Base-by-base conservation (phyloP, 2,113 vertebrate species). In the Brachyhypopomus occidentalis region DNA sequence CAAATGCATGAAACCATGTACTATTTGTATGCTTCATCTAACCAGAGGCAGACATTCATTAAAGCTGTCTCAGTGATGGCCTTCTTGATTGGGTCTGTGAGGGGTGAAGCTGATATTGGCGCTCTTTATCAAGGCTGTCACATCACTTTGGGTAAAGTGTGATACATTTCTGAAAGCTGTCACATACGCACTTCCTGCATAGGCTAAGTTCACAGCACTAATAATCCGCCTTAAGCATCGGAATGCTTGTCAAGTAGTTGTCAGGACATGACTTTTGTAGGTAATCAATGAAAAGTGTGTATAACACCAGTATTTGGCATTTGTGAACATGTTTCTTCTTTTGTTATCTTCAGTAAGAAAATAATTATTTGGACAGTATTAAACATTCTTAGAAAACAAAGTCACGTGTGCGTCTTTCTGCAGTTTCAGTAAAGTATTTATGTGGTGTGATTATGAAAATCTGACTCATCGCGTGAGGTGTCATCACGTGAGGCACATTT, bases 121-220 rank as follows among this genome's bases (percentile, higher is more conserved):
- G 12, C 45, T 90, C 84, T 88, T 89, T 83, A 86, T 88, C 71
- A 86, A 83, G 83, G n/a, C 71, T 58, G 52, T 82, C 76, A 72
- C 23, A 78, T 22, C n/a, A 38, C n/a, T 48, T 87, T 75, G 56
- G 36, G 79, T 56, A 84, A 85, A 83, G 3, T 20, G 63, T 66
- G 72, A 78, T 25, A 71, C n/a, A 69, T 73, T 73, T 80, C 23
- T 80, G 19, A 58, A 78, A 48, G 67, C 27, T 72, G 72, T 72
- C 73, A 71, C 14, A 82, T 62, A 36, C 78, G 34, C 69, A 11
- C 30, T 36, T 30, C 36, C 64, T 11, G 6, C 30, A 36, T 19
- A 60, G 8, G n/a, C 56, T 2, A 70, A 78, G 14, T 30, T 34
- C 30, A 70, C 48, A 22, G 48, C 36, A 9, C 12, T 63, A 23